A percentile compares a stretch with the other conserved stretches of the same genome.
Conservation (phyloP, 1,140 invertebrate species). For the Drosophila littoralis region DNA sequence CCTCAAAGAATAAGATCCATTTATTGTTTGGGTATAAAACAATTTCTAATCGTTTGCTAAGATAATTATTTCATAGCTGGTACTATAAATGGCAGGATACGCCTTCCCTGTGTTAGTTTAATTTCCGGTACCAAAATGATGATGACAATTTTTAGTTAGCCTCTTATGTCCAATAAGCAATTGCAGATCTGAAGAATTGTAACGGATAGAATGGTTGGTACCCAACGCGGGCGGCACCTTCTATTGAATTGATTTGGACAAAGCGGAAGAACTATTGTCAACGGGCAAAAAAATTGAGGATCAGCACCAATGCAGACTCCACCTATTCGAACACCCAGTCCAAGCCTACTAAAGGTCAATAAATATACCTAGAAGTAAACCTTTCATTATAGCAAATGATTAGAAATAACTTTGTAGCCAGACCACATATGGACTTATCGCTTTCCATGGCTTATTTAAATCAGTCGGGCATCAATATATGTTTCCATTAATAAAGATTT, state of each 20-base stretch:
- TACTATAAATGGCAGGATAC: conserved; percentile 61
- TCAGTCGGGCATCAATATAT: background rate
- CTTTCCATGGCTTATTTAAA: conserved; percentile 18
- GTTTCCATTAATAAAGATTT: conserved; percentile 21
- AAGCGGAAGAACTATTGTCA: too few relatives aligned
- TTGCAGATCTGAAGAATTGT: too few relatives aligned
- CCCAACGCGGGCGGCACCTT: too few relatives aligned
- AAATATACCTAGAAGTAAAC: too few relatives aligned
- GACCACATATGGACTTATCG: background rate
- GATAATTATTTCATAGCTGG: background rate
- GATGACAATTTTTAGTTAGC: conserved; percentile 50
- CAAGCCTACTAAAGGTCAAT: too few relatives aligned
- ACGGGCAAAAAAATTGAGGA: too few relatives aligned
- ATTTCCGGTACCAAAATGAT: conserved; percentile 32
- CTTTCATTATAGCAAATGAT: background rate
- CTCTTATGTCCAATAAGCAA: too few relatives aligned
- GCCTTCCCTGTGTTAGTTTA: background rate
- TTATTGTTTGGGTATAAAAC: background rate
- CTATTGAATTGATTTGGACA: too few relatives aligned
- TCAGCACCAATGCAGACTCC: too few relatives aligned
- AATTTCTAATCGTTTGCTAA: background rate
- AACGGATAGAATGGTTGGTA: too few relatives aligned
- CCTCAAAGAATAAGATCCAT: background rate
- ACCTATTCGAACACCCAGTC: too few relatives aligned
- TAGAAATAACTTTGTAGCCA: background rate